A percentile compares a stretch with the other conserved stretches of the same genome.
phyloP scores from a whole-genome alignment of 2,797 vertebrate species.

The Neoniphon sammara region DNA sequence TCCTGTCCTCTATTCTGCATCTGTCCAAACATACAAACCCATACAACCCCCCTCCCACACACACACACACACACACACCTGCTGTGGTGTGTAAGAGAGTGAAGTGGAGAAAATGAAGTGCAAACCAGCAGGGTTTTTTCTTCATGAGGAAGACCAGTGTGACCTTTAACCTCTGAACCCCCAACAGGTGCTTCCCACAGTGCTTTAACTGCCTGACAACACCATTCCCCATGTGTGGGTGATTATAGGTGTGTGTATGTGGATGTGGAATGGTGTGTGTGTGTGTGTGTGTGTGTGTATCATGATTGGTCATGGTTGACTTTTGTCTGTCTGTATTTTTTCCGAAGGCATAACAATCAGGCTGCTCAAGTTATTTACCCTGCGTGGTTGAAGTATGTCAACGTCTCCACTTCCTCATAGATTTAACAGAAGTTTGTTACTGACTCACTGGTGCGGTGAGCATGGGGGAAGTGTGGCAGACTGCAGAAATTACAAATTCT shows the following conservation, averaged over 20 bases:
- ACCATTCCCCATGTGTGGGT: conserved; percentile 6
- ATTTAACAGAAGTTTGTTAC: too few species aligned
- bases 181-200: conserved; percentile 53
- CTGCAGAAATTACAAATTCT: too few species aligned
- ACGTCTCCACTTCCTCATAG: too few species aligned
- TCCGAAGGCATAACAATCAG: background rate
- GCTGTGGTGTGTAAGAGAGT: background rate
- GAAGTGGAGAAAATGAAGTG: too few species aligned
- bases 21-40: conserved; percentile 20
- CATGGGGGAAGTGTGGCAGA: too few species aligned
- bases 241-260: background rate
- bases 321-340: background rate
- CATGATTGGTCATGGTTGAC: background rate
- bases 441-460: too few species aligned
- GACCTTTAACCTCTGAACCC: conserved; percentile 56
- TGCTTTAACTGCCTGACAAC: conserved; percentile 32
- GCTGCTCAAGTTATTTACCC: too few species aligned
- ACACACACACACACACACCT: conserved; percentile 48
- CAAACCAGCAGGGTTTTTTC: conserved; percentile 9
- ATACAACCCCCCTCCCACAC: background rate
- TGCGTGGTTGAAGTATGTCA: too few species aligned
- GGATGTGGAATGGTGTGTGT: conserved; percentile 10
- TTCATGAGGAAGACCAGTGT: conserved; percentile 20
- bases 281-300: background rate
- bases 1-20: conserved; percentile 12